phyloP scores from a whole-genome alignment of 1,140 invertebrate genomes.

The Polypedilum vanderplanki region DNA sequence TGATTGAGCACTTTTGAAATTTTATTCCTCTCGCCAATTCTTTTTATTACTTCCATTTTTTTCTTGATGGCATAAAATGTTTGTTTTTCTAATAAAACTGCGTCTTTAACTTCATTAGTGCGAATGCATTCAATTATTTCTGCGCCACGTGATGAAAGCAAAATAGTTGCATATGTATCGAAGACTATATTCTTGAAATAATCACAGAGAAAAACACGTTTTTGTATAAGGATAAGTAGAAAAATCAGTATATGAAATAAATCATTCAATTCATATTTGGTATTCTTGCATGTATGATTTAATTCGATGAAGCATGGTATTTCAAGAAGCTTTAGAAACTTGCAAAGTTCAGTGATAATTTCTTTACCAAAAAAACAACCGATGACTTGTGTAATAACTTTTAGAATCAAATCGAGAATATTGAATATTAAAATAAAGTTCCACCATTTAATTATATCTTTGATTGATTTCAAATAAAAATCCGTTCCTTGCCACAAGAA shows the following conservation, averaged over 20 bases:
- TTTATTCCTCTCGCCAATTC: background rate
- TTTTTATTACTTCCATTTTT: background rate
- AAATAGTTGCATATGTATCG: background rate
- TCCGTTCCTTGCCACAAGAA: slow-evolving; percentile 94
- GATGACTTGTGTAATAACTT: background rate
- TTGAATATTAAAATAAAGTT: slow-evolving; percentile 81
- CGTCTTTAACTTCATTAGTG: background rate
- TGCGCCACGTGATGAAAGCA: background rate
- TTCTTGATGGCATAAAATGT: background rate
- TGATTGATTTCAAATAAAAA: slow-evolving; percentile 73
- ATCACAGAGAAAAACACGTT: background rate
- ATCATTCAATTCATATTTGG: background rate
- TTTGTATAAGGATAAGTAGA: background rate
- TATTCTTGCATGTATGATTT: background rate
- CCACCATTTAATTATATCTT: slow-evolving; percentile 78
- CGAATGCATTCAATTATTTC: background rate
- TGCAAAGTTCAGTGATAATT: background rate
- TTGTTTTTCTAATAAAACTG: background rate
- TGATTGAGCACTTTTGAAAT: background rate
- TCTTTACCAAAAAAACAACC: background rate
- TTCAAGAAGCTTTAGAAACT: background rate
- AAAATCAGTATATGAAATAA: background rate
- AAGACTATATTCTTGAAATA: background rate
- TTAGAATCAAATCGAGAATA: slow-evolving; percentile 35
- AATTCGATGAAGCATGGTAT: background rate